Base-by-base conservation (phyloP, 2,797 vertebrate genomes). In the Pseudomugil gertrudae region DNA sequence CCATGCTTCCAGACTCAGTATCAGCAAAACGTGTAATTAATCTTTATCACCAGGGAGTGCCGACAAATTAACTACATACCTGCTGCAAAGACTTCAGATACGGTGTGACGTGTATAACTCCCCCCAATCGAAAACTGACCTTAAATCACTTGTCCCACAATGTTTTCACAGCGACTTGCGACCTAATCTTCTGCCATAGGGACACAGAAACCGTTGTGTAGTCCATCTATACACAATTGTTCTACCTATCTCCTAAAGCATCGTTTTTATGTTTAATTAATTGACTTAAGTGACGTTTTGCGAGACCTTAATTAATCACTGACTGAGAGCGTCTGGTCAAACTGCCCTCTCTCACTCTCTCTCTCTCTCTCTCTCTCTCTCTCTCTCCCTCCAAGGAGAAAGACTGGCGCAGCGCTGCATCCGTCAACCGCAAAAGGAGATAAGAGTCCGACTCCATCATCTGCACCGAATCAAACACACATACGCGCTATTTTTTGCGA, bases 351-450 rank as follows among this genome's bases (percentile, higher is more conserved):
- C 7, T 9, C 32, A 11, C 32, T 32, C 32, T 32, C 32, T 32
- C 32, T 9, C 4, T 32, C 8, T 32, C 32, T 32, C 32, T 32
- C 32, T 32, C 32, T 35, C 33, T 35, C 33, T 38, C 38, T 40
- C 38, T 40, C 19, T 43, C 40, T 65, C 59, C 63, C 71, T 74
- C 76, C 79, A 76, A 79, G 77, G 84, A 83, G 79, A 85, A 76
- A 81, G 52, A 77, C 59, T 87, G 84, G 84, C 78, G 90, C 90
- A 88, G 76, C 84, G 79, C 84, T 62, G 87, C 85, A 86, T 83
- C 81, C 56, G 38, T 66, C 65, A 72, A 26, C 81, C 67, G 86
- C 86, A 84, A 63, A 63, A 54, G 50, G 40, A 76, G 27, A 68
- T 21, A 1, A 2, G 40, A 47, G 69, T 57, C 72, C 29, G 29